These are phyloP conservation scores for Sander lucioperca DNA, from an alignment of 2,113 vertebrate genomes.

Conservation along the genomic window DNA sequence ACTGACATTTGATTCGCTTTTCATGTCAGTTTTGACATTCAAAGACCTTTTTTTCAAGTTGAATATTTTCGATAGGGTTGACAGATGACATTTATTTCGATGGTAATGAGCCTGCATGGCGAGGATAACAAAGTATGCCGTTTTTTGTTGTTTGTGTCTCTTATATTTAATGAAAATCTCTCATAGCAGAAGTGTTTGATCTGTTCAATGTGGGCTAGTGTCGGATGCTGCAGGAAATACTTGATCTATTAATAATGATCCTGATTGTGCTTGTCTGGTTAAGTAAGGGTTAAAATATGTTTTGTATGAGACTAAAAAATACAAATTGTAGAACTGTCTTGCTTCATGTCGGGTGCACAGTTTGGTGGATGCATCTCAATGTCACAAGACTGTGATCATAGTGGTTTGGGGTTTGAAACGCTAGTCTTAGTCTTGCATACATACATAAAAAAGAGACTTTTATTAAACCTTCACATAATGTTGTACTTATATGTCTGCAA, in stretches of 20 bases:
- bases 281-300: slow-evolving; percentile 4
- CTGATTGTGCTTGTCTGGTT: neutral
- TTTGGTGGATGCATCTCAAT: neutral
- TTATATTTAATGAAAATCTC: slow-evolving; percentile 43
- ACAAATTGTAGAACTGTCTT: neutral
- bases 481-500: neutral
- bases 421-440: neutral
- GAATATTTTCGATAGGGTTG: slow-evolving; percentile 49
- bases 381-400: neutral
- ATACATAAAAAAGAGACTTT: neutral
- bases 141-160: slow-evolving; percentile 38
- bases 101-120: slow-evolving; percentile 54
- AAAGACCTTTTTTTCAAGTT: slow-evolving; percentile 63
- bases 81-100: slow-evolving; percentile 70
- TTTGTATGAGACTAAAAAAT: slow-evolving; percentile 26
- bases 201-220: neutral
- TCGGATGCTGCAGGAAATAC: neutral
- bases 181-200: slow-evolving; percentile 19
- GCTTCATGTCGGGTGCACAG: neutral
- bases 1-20: slow-evolving; percentile 71
- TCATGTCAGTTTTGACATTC: slow-evolving; percentile 74
- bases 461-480: neutral
- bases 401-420: neutral
- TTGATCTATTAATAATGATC: neutral
- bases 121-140: neutral